A percentile compares a stretch with the other conserved stretches of the same genome.
Evolutionary conservation across 2,888 invertebrate species (phyloP).

Genomic region (Formica aserva): DNA sequence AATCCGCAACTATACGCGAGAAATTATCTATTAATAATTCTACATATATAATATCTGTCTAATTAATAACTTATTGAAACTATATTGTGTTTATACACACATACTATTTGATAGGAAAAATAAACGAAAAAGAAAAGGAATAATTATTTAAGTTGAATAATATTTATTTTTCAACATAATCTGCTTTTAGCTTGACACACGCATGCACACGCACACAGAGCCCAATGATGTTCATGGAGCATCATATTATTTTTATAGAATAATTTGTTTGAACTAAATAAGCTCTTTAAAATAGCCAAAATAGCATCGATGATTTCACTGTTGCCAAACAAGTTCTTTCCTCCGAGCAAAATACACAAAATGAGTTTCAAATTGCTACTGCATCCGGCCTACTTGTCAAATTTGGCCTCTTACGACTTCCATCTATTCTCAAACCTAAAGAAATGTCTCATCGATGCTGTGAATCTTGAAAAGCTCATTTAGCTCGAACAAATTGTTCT

Average conservation of each 20-base stretch:
- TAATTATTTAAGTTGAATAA: neutral
- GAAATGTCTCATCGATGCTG: too few relatives aligned
- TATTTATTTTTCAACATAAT: neutral
- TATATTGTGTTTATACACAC: neutral
- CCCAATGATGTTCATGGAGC: too few relatives aligned
- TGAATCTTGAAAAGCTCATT: too few relatives aligned
- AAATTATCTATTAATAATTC: slow-evolving; percentile 12
- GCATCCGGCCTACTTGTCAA: too few relatives aligned
- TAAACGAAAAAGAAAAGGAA: neutral
- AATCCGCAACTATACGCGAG: neutral
- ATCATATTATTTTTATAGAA: too few relatives aligned
- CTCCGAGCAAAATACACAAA: neutral
- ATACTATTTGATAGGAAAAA: neutral
- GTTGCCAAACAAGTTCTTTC: neutral
- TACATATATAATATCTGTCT: neutral
- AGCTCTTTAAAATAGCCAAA: neutral
- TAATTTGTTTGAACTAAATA: too few relatives aligned
- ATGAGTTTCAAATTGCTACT: neutral
- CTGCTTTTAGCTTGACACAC: neutral
- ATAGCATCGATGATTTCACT: neutral
- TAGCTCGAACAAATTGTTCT: too few relatives aligned
- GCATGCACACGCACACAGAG: too few relatives aligned
- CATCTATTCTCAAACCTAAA: too few relatives aligned
- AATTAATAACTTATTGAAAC: slow-evolving; percentile 7
- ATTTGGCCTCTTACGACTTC: too few relatives aligned